A percentile compares a stretch with the other conserved stretches of the same genome.
Evolutionary conservation across 2,113 vertebrate genomes (phyloP).

Genomic region (Oryzias melastigma): DNA sequence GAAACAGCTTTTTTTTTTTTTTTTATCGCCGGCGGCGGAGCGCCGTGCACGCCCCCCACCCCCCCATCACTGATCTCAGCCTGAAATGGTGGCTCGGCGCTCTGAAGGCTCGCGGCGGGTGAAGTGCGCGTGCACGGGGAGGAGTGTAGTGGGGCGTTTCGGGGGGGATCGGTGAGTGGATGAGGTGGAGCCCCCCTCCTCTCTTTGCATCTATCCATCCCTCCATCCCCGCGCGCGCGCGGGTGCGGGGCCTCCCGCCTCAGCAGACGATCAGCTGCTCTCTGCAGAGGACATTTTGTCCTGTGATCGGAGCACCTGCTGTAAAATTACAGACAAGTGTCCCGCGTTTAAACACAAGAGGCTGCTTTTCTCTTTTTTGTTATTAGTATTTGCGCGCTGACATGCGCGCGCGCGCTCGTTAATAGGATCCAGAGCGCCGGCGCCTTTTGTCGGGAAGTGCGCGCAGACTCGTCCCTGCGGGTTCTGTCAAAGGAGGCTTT

Average conservation of each 20-base stretch:
- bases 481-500: slow-evolving; percentile 69
- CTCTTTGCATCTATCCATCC: too few species aligned
- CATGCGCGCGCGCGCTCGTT: slow-evolving; percentile 33
- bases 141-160: neutral
- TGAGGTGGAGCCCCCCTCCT: slow-evolving; percentile 44
- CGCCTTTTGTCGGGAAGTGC: slow-evolving; percentile 65
- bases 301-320: slow-evolving; percentile 64
- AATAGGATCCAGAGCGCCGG: slow-evolving; percentile 60
- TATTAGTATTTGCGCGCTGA: slow-evolving; percentile 20
- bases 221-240: neutral
- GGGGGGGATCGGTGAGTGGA: slow-evolving; percentile 48
- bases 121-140: too few species aligned
- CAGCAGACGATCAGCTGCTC: neutral
- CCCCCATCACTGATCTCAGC: too few species aligned
- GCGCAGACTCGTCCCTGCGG: slow-evolving; percentile 69
- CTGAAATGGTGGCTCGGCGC: too few species aligned
- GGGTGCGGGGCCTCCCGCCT: neutral
- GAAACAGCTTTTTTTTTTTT: too few species aligned
- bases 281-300: slow-evolving; percentile 67
- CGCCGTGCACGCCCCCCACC: too few species aligned
- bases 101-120: too few species aligned
- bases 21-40: too few species aligned
- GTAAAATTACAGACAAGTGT: slow-evolving; percentile 46
- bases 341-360: slow-evolving; percentile 55
- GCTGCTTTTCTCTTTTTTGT: slow-evolving; percentile 61